These are phyloP conservation scores for Sclerodermus sp. DNA, from an alignment of 2,888 invertebrate genomes.

Conservation along the genomic window DNA sequence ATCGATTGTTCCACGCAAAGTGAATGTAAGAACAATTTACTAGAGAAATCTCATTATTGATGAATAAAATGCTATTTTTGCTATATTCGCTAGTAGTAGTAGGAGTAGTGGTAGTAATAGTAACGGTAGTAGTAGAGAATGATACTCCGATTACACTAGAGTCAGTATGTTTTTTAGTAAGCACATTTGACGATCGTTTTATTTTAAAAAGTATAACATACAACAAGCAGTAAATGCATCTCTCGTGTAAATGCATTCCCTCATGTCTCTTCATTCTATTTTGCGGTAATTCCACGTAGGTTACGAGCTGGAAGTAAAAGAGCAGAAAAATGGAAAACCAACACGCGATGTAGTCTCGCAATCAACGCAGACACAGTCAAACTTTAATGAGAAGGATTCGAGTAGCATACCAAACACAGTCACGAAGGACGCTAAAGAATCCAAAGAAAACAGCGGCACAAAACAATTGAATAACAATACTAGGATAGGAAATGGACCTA, in stretches of 20 bases:
- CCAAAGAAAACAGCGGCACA: constrained; percentile 18
- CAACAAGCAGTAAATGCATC: no score
- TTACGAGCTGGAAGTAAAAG: constrained; percentile 45
- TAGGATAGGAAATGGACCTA: constrained; percentile 49
- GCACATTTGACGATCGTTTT: no score
- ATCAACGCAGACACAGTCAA: constrained; percentile 46
- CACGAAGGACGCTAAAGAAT: constrained; percentile 15
- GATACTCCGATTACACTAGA: no score
- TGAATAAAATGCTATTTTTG: no score
- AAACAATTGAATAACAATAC: constrained; percentile 36
- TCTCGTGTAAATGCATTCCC: no score
- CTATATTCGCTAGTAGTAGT: no score
- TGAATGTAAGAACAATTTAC: constrained; percentile 51
- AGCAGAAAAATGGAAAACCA: constrained; percentile 42
- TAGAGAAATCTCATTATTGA: no score
- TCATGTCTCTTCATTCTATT: no score
- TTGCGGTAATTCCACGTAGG: constrained; percentile 26
- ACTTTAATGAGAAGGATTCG: constrained; percentile 37
- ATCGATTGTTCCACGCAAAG: constrained; percentile 53
- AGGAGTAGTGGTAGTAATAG: no score
- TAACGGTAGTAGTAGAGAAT: no score
- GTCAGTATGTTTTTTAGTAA: no score
- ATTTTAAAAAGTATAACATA: no score
- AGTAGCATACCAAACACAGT: constrained; percentile 19
- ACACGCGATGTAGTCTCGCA: constrained; percentile 32